A percentile compares a stretch with the other conserved stretches of the same genome.
These are phyloP conservation scores for Chaetophractus vellerosus DNA, from an alignment of 2,797 vertebrate species.

Conservation along the genomic window DNA sequence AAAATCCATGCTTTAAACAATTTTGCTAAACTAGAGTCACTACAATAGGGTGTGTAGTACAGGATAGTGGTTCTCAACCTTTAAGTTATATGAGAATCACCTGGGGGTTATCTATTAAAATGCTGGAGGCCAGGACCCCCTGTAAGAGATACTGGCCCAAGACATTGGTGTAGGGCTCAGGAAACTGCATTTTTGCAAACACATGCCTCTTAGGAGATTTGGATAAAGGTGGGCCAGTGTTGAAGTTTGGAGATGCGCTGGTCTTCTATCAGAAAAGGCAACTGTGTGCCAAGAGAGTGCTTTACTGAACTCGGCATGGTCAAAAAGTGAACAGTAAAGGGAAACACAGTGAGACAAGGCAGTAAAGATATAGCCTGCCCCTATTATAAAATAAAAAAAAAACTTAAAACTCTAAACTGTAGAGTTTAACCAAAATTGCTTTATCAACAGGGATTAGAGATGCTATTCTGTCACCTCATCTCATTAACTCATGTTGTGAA, in stretches of 20 bases:
- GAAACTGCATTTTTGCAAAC: background rate
- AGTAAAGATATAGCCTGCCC: background rate
- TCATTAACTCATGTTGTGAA: background rate
- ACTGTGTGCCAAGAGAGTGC: background rate
- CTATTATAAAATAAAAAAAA: background rate
- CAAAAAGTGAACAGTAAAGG: background rate
- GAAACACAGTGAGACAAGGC: background rate
- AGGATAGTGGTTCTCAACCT: background rate
- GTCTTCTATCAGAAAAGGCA: background rate
- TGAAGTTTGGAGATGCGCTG: background rate
- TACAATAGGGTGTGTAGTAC: background rate
- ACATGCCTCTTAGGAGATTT: background rate
- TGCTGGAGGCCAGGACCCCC: background rate
- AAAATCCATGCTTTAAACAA: background rate
- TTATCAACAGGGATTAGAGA: background rate
- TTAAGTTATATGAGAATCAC: background rate
- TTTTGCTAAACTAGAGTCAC: conserved; percentile 11
- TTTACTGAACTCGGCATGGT: conserved; percentile 32
- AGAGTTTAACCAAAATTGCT: background rate
- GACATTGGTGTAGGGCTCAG: background rate
- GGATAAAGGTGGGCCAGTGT: background rate
- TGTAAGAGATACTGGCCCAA: background rate
- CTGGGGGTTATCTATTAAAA: background rate
- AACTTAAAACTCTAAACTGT: background rate
- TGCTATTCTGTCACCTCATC: background rate